phyloP scores from a whole-genome alignment of 2,888 invertebrate genomes.

The Hedychridium roseum region DNA sequence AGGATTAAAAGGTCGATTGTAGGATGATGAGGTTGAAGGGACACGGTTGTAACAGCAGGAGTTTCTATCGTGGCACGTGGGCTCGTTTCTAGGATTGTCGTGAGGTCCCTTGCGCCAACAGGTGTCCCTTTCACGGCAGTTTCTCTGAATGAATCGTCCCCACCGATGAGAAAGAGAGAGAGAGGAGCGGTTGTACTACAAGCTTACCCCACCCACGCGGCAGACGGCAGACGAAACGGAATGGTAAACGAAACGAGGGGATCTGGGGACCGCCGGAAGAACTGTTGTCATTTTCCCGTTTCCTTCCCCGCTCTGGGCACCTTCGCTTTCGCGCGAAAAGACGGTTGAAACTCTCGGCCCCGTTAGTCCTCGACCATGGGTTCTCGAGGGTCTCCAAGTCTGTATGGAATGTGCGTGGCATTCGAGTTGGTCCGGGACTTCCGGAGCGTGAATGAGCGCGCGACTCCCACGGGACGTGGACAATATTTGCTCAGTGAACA shows the following conservation, averaged over 20 bases:
- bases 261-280: slow-evolving; percentile 46
- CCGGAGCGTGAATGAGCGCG: not conserved
- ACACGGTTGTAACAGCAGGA: too few species aligned
- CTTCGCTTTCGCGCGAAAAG: not conserved
- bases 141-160: slow-evolving; percentile 64
- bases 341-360: not conserved
- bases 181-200: slow-evolving; percentile 53
- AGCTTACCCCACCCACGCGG: slow-evolving; percentile 61
- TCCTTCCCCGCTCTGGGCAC: slow-evolving; percentile 1
- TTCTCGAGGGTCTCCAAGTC: slow-evolving; percentile 1
- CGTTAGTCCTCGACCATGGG: not conserved
- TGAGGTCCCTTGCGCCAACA: slow-evolving; percentile 57
- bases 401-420: not conserved
- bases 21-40: too few species aligned
- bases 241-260: slow-evolving; percentile 63
- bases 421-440: not conserved
- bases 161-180: slow-evolving; percentile 39
- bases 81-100: slow-evolving; percentile 60
- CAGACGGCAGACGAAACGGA: slow-evolving; percentile 62
- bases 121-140: slow-evolving; percentile 64
- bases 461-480: slow-evolving; percentile 22
- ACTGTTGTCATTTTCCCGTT: slow-evolving; percentile 47
- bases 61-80: slow-evolving; percentile 42
- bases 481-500: slow-evolving; percentile 49
- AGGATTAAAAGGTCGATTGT: too few species aligned